phyloP scores from a whole-genome alignment of 2,113 vertebrate genomes.

The Monarcha castaneiventris region DNA sequence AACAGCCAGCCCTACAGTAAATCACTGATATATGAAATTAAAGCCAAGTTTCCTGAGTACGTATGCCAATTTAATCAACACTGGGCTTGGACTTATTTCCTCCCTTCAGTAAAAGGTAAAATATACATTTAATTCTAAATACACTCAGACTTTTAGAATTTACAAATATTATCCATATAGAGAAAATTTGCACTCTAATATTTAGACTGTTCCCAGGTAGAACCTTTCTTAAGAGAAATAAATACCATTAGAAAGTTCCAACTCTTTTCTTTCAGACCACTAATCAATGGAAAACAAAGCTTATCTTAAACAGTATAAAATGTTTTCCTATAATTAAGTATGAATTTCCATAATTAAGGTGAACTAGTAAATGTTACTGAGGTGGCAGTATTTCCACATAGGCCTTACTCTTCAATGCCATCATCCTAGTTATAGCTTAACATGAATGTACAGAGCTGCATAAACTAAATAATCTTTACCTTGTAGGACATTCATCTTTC shows the following conservation, averaged over 20 bases:
- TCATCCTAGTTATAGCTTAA: not conserved
- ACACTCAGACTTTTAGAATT: not conserved
- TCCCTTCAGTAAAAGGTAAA: not conserved
- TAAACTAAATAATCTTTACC: slow-evolving; percentile 67
- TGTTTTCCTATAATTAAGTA: not conserved
- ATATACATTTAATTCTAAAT: not conserved
- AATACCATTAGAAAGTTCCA: not conserved
- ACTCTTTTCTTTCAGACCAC: not conserved
- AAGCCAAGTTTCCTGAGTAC: not conserved
- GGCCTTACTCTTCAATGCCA: not conserved
- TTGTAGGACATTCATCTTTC: slow-evolving; percentile 93
- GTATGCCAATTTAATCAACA: not conserved
- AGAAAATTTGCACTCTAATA: not conserved
- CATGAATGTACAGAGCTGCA: not conserved
- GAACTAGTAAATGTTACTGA: not conserved
- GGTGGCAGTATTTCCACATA: not conserved
- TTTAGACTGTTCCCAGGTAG: not conserved
- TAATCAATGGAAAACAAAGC: not conserved
- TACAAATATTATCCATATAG: not conserved
- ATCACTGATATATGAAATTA: not conserved
- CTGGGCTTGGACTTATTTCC: not conserved
- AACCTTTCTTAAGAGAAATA: not conserved
- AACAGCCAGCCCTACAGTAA: not conserved
- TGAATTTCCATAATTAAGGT: not conserved
- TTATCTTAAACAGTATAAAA: not conserved